Evolutionary conservation across 2,113 vertebrate species (phyloP).

Genomic region (Sorex araneus): DNA sequence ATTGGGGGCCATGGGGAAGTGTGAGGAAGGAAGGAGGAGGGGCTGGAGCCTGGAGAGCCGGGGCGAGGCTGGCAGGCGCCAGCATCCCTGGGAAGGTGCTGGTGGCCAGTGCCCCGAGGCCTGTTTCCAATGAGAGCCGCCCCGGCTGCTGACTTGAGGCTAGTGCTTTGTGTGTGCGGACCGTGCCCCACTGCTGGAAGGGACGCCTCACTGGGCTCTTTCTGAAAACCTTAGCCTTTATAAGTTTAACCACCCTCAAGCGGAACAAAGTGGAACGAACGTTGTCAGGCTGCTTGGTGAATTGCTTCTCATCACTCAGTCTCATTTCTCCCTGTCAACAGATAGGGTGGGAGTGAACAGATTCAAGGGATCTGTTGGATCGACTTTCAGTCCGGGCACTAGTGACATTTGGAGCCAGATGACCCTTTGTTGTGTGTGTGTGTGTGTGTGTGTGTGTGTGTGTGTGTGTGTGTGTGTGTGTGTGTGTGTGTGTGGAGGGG

Average conservation of each 20-base stretch:
- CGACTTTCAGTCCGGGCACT: background rate
- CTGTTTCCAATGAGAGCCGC: constrained; percentile 51
- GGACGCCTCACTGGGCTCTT: constrained; percentile 19
- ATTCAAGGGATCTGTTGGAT: background rate
- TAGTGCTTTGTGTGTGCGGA: constrained; percentile 27
- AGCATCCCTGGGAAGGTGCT: background rate
- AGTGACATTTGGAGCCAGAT: no score
- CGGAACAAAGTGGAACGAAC: constrained; percentile 41
- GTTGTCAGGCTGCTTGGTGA: constrained; percentile 60
- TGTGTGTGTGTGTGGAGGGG: no score
- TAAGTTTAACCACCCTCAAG: constrained; percentile 41
- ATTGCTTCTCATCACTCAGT: constrained; percentile 48
- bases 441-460: no score
- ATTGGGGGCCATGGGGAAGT: constrained; percentile 47
- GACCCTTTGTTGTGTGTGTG: background rate
- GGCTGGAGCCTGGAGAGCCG: background rate
- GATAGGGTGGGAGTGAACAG: constrained; percentile 1
- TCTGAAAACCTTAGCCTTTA: constrained; percentile 45
- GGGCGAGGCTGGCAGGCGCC: background rate
- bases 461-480: no score
- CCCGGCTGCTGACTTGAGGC: constrained; percentile 20
- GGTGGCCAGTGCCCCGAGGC: constrained; percentile 36
- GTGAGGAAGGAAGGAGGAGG: constrained; percentile 26
- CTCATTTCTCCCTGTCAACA: constrained; percentile 22
- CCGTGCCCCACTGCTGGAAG: constrained; percentile 24